phyloP scores from a whole-genome alignment of 2,888 invertebrate genomes.

The Leptinotarsa juncta region DNA sequence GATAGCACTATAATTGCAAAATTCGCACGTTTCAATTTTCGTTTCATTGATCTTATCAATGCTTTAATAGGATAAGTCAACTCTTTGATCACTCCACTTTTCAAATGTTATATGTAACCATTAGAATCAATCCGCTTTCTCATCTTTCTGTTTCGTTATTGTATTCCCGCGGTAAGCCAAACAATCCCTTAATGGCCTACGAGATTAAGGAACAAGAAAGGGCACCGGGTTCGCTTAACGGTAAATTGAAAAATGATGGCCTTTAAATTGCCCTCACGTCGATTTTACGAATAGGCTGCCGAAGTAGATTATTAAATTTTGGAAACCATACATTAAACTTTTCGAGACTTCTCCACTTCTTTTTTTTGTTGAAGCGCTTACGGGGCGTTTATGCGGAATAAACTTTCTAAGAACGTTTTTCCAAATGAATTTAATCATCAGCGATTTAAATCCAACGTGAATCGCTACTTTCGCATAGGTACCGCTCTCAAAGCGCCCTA shows the following conservation, averaged over 20 bases:
- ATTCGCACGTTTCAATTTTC: too few species aligned
- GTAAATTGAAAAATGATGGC: constrained; percentile 35
- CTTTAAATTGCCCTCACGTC: constrained; percentile 31
- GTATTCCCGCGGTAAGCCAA: not conserved
- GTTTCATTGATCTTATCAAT: not conserved
- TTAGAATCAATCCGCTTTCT: not conserved
- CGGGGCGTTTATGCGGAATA: not conserved
- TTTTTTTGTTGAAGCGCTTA: not conserved
- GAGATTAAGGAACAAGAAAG: constrained; percentile 30
- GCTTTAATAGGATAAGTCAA: not conserved
- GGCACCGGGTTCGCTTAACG: constrained; percentile 8
- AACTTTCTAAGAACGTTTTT: too few species aligned
- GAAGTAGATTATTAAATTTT: constrained; percentile 12
- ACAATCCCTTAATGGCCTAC: constrained; percentile 21
- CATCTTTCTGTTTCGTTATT: constrained; percentile 16
- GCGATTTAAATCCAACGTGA: too few species aligned
- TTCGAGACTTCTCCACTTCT: not conserved
- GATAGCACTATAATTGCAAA: too few species aligned
- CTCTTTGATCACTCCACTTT: not conserved
- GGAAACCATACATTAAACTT: constrained; percentile 10
- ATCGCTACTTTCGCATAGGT: too few species aligned
- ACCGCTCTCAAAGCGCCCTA: too few species aligned
- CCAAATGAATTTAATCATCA: too few species aligned
- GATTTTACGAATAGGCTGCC: constrained; percentile 21
- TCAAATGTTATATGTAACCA: not conserved